Conservation (phyloP, 2,888 invertebrate genomes). For the Amphipoea oculea region DNA sequence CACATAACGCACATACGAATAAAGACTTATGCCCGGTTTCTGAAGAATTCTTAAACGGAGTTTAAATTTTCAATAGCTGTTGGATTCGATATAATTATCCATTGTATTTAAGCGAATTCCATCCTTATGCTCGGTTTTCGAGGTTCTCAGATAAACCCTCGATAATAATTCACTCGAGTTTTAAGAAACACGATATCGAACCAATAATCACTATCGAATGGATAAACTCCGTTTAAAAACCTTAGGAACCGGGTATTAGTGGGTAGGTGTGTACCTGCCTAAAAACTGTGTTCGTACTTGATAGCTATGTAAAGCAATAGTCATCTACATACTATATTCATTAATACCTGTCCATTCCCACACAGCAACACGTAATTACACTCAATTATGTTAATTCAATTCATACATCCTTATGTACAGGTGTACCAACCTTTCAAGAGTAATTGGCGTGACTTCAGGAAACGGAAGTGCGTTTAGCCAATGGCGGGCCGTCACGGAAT, state of each 20-base stretch:
- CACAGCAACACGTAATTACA: constrained; percentile 40
- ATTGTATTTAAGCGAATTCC: too few species aligned
- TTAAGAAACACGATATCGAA: too few species aligned
- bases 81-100: too few species aligned
- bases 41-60: too few species aligned
- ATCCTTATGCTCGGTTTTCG: too few species aligned
- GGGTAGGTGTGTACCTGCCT: not conserved
- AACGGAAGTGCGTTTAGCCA: constrained; percentile 84
- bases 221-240: too few species aligned
- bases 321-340: constrained; percentile 19
- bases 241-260: too few species aligned
- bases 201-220: too few species aligned
- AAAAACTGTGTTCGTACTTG: not conserved
- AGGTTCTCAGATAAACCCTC: too few species aligned
- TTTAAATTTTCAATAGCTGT: too few species aligned
- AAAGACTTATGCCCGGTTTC: not conserved
- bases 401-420: constrained; percentile 77
- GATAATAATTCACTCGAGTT: too few species aligned
- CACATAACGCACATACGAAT: too few species aligned
- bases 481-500: constrained; percentile 82
- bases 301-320: not conserved
- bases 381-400: constrained; percentile 66
- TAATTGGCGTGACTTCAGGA: constrained; percentile 84
- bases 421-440: constrained; percentile 80
- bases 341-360: constrained; percentile 36